Percentiles rank a stretch among this genome's conserved stretches.
phyloP scores from a whole-genome alignment of 1,140 invertebrate genomes.

The Heliconius hermathena region DNA sequence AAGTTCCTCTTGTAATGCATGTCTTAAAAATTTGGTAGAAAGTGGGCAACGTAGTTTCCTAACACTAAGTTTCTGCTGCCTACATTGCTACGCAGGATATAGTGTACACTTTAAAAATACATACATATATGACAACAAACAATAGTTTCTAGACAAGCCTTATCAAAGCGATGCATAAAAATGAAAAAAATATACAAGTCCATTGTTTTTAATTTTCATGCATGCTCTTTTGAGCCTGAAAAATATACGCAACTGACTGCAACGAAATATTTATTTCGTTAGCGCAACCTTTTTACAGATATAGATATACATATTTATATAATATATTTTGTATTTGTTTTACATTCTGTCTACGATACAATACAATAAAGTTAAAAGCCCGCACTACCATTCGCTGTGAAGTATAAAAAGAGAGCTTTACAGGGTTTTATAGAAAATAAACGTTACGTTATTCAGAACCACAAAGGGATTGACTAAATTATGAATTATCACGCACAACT shows the following conservation, averaged over 20 bases:
- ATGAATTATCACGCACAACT: slow-evolving; percentile 32
- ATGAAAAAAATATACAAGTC: no score
- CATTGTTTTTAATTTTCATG: no score
- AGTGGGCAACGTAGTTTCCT: no score
- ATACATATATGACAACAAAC: no score
- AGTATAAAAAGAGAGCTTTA: slow-evolving; percentile 13
- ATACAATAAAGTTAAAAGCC: slow-evolving; percentile 5
- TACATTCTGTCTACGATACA: not conserved
- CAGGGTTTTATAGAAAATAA: not conserved
- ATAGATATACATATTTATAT: not conserved
- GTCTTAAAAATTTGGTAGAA: no score
- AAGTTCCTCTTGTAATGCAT: no score
- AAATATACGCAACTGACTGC: not conserved
- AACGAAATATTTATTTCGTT: not conserved
- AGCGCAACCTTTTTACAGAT: not conserved
- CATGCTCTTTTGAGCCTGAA: not conserved
- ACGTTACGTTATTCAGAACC: slow-evolving; percentile 1
- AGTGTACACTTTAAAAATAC: no score
- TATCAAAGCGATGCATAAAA: no score
- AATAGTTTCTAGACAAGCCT: no score
- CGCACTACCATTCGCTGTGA: not conserved
- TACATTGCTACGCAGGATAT: no score
- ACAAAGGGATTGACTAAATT: slow-evolving; percentile 34
- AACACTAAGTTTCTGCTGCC: no score
- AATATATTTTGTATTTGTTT: not conserved